phyloP scores from a whole-genome alignment of 1,140 invertebrate genomes.

The Scaptomyza graminum region DNA sequence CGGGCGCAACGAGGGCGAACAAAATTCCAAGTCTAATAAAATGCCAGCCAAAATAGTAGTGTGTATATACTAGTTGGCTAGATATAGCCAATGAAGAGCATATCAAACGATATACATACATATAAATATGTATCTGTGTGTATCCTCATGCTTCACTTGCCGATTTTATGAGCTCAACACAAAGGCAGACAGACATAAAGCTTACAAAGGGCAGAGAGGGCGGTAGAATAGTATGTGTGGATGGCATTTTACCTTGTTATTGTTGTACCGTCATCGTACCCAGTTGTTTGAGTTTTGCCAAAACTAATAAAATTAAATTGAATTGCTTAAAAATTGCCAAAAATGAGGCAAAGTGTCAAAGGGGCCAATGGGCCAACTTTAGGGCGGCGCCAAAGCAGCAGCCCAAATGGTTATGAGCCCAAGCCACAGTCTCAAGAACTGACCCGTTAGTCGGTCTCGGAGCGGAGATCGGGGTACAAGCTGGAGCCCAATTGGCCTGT shows the following conservation, averaged over 20 bases:
- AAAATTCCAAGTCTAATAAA: background rate
- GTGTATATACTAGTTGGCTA: background rate
- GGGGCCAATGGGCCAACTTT: conserved; percentile 18
- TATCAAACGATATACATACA: conserved; percentile 75
- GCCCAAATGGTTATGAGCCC: conserved; percentile 65
- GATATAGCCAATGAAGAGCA: conserved; percentile 65
- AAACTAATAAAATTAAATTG: conserved; percentile 83
- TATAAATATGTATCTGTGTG: conserved; percentile 65
- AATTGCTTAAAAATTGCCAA: conserved; percentile 82
- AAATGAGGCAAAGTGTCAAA: conserved; percentile 76
- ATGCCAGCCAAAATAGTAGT: conserved; percentile 29
- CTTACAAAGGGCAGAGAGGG: no score
- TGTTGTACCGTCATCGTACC: conserved; percentile 54
- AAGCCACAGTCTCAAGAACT: conserved; percentile 13
- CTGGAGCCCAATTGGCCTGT: conserved; percentile 40
- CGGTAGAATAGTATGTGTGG: no score
- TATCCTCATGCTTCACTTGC: conserved; percentile 41
- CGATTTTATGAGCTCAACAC: conserved; percentile 70
- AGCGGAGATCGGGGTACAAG: background rate
- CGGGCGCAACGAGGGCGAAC: conserved; percentile 40
- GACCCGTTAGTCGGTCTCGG: background rate
- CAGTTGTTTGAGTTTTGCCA: conserved; percentile 79
- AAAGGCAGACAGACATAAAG: conserved; percentile 38
- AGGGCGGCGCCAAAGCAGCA: conserved; percentile 48
- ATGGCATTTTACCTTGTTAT: conserved; percentile 55